Base-by-base conservation (phyloP, 2,888 invertebrate species). In the Macroteleia sp. region DNA sequence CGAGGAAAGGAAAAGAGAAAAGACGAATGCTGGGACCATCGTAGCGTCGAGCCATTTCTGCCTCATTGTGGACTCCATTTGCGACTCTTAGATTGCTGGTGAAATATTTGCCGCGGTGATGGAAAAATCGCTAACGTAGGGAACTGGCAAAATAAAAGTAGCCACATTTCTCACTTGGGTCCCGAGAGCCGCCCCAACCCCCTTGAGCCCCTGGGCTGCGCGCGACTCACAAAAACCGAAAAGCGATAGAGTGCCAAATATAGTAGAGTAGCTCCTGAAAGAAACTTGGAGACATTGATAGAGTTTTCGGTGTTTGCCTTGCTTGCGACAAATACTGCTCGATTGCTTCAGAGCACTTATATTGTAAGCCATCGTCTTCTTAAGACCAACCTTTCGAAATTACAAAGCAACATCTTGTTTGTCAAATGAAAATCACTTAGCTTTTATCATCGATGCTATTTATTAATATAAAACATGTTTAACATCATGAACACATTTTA, bases 21-120 rank as follows among this genome's bases (percentile, higher is more conserved):
- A 90, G 90, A 90, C 88, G 87, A 86, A 90, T 90, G 88, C 83
- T 67, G 67, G 80, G 86, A 85, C 87, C 87, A 89, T 90, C 87
- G 87, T 85, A 82, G 87, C 83, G 84, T 84, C 85, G 85, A 85
- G 87, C 89, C 89, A 90, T 90, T 91, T 89, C 89, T 89, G 90
- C 86, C 88, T 90, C 90, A 90, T 90, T 90, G 89, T 89, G 89
- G 88, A 89, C 90, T 89, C 90, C 90, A 91, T 91, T 91, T 90
- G 89, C 88, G 90, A 89, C 89, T 91, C 90, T 91, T 90, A 90
- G 90, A 90, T 91, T 90, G 89, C 86, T 83, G 83, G 89, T 90
- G 90, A 90, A 90, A 90, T 90, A 91, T 90, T 87, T 86, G 82
- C 85, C 83, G 85, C 83, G 87, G 86, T 88, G 90, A 90, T 91